Evolutionary conservation across 2,113 vertebrate species (phyloP).

Genomic region (Eonycteris spelaea): DNA sequence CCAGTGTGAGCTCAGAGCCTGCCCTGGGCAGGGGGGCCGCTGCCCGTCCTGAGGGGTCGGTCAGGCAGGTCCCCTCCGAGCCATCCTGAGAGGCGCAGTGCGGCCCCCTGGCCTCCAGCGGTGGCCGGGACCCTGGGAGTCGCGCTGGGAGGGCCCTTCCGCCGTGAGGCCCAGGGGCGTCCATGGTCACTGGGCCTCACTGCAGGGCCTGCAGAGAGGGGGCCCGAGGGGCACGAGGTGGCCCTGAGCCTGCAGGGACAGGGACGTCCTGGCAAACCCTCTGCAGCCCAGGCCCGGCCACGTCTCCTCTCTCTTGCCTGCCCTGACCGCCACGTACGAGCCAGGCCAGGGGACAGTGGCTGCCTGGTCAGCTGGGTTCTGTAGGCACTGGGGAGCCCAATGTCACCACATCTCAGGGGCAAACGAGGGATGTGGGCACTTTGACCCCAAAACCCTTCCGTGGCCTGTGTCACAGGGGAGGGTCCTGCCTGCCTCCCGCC

Average conservation of each 20-base stretch:
- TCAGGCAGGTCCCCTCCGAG: fast-evolving
- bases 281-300: background rate
- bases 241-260: background rate
- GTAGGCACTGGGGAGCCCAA: background rate
- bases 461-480: background rate
- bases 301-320: background rate
- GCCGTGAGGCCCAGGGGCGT: background rate
- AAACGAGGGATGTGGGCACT: too few relatives aligned
- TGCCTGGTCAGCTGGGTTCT: background rate
- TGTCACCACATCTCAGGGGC: background rate
- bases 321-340: too few relatives aligned
- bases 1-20: background rate
- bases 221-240: fast-evolving
- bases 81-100: too few relatives aligned
- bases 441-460: background rate
- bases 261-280: background rate
- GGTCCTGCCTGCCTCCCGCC: background rate
- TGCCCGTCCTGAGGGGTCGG: background rate
- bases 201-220: too few relatives aligned
- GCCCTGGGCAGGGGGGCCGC: fast-evolving
- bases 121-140: background rate
- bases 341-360: too few relatives aligned
- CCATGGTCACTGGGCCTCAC: too few relatives aligned
- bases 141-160: too few relatives aligned
- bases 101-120: fast-evolving